Percentiles rank a stretch among this genome's conserved stretches.
Evolutionary conservation across 2,888 invertebrate genomes (phyloP).

Genomic region (Agelastica alni): DNA sequence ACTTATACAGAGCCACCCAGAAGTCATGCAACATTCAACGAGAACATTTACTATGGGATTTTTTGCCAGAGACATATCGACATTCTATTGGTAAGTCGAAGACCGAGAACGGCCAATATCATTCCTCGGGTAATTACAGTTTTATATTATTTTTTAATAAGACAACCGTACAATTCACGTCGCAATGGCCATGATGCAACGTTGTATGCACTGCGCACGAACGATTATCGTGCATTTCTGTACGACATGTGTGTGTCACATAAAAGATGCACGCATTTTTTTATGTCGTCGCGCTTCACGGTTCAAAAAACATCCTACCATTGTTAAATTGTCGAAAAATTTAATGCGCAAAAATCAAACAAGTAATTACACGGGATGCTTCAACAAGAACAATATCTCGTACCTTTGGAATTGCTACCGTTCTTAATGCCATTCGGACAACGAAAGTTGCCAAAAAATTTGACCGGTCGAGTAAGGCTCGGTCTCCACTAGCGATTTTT

Average conservation of each 20-base stretch:
- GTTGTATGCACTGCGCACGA: conserved; percentile 41
- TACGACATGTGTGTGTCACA: conserved; percentile 40
- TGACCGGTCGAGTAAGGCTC: too few relatives aligned
- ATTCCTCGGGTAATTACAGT: conserved; percentile 44
- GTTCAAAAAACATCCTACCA: too few relatives aligned
- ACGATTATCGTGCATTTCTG: conserved; percentile 36
- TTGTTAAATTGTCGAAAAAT: too few relatives aligned
- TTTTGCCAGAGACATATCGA: conserved; percentile 21
- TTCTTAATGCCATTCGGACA: too few relatives aligned
- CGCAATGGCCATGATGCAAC: conserved; percentile 23
- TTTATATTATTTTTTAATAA: conserved; percentile 39
- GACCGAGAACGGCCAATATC: conserved; percentile 43
- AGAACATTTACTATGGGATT: conserved; percentile 37
- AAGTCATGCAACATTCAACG: conserved; percentile 50
- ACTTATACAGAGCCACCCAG: conserved; percentile 45
- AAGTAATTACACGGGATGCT: too few relatives aligned
- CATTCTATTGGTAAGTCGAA: conserved; percentile 36
- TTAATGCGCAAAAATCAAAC: too few relatives aligned
- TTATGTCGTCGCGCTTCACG: conserved; percentile 35
- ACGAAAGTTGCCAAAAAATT: too few relatives aligned
- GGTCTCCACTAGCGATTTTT: too few relatives aligned
- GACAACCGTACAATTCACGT: conserved; percentile 43
- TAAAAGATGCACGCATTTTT: conserved; percentile 36
- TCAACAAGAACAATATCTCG: too few relatives aligned
- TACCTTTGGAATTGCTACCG: too few relatives aligned